These are phyloP conservation scores for Lophochroa leadbeateri DNA, from an alignment of 2,113 vertebrate species.

Conservation along the genomic window DNA sequence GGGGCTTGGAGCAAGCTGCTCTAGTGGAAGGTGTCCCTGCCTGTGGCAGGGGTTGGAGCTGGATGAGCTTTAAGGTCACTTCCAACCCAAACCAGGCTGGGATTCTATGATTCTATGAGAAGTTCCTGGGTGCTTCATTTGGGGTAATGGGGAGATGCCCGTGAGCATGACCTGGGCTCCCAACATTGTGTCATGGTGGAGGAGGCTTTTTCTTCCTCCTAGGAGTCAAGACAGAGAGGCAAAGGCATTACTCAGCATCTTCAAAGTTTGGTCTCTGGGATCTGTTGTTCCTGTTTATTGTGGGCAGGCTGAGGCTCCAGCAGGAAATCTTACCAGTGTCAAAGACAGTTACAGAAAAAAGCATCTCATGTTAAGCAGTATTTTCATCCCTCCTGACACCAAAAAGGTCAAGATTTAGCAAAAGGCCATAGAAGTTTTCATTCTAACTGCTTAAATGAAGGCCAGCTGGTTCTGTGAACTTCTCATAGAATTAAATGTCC, in stretches of 20 bases:
- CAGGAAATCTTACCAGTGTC: neutral
- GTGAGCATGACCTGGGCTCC: rapidly evolving
- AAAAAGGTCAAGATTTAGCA: neutral
- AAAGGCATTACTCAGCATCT: neutral
- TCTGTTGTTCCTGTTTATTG: neutral
- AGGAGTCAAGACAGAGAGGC: neutral
- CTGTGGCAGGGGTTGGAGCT: neutral
- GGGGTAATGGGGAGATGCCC: rapidly evolving
- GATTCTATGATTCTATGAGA: neutral
- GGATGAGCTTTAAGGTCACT: neutral
- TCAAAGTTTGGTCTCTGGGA: rapidly evolving
- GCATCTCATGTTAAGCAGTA: neutral
- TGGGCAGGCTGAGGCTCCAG: neutral
- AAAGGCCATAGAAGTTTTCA: neutral
- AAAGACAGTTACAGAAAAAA: neutral
- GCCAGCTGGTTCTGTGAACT: neutral
- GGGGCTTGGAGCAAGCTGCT: neutral
- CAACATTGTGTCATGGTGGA: rapidly evolving
- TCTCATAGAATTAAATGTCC: slow-evolving; percentile 6
- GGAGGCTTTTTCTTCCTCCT: rapidly evolving
- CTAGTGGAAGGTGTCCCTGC: neutral
- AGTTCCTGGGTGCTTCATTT: neutral
- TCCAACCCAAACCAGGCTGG: neutral
- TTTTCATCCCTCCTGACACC: neutral
- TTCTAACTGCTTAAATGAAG: neutral